Conservation (phyloP, 2,888 invertebrate genomes). For the Harpalus rubripes region DNA sequence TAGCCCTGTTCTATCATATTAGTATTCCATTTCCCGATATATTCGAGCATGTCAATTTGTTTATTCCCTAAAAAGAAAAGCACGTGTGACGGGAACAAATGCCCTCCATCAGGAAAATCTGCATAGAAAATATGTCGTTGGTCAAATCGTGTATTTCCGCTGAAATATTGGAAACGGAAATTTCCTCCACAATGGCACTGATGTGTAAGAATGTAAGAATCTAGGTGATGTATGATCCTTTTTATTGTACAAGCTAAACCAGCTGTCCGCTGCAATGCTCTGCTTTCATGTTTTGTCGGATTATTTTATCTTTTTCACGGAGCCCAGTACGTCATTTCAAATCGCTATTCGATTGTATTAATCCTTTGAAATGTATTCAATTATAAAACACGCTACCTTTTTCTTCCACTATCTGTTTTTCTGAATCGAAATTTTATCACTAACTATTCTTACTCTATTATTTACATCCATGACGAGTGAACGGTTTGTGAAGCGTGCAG, state of each 20-base stretch:
- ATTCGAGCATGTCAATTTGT: constrained; percentile 29
- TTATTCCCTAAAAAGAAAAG: constrained; percentile 11
- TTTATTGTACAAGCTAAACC: constrained; percentile 35
- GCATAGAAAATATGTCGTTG: constrained; percentile 48
- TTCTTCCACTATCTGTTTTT: not conserved
- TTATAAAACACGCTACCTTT: not conserved
- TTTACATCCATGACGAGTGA: not conserved
- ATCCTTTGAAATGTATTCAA: constrained; percentile 25
- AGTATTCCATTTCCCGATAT: constrained; percentile 14
- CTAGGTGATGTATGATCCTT: constrained; percentile 39
- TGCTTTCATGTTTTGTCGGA: constrained; percentile 29
- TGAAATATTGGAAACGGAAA: constrained; percentile 41
- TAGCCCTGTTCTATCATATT: constrained; percentile 4
- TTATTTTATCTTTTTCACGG: constrained; percentile 26
- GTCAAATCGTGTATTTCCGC: constrained; percentile 35
- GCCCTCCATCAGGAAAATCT: constrained; percentile 18
- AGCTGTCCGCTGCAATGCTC: constrained; percentile 33
- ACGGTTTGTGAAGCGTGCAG: too few relatives aligned
- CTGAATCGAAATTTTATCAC: not conserved
- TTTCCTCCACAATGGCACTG: constrained; percentile 24
- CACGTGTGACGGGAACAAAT: constrained; percentile 15
- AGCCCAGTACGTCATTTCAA: constrained; percentile 6
- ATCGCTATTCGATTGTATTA: not conserved
- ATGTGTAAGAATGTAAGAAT: constrained; percentile 43
- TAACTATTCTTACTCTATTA: not conserved